Evolutionary conservation across 35 echinoderm and acorn worm species (phyloP).

Genomic region (Lytechinus variegatus): DNA sequence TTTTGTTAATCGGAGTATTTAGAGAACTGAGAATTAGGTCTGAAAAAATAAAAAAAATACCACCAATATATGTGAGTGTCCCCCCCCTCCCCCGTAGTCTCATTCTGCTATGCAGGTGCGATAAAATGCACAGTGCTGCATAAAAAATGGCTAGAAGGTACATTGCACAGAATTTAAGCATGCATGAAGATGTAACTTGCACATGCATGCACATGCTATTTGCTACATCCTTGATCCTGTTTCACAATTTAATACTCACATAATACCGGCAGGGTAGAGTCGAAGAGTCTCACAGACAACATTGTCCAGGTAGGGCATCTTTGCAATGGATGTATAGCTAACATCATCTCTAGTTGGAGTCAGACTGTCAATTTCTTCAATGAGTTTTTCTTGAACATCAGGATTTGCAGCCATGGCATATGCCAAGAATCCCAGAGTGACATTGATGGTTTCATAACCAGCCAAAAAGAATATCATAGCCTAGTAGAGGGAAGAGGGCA

Average conservation of each 20-base stretch:
- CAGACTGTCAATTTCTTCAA: slow-evolving; percentile 56
- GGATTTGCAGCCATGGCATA: slow-evolving; percentile 68
- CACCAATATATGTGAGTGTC: no score
- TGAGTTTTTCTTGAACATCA: slow-evolving; percentile 68
- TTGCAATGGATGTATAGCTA: slow-evolving; percentile 33
- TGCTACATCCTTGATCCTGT: no score
- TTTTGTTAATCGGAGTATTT: no score
- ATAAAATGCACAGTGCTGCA: no score
- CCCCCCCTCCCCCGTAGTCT: no score
- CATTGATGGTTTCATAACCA: slow-evolving; percentile 72
- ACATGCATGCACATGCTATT: no score
- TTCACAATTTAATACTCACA: background rate
- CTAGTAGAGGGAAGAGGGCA: background rate
- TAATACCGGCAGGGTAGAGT: slow-evolving; percentile 53
- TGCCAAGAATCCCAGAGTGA: slow-evolving; percentile 20
- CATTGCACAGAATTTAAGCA: no score
- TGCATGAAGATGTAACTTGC: no score
- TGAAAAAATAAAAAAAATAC: no score
- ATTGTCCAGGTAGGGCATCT: slow-evolving; percentile 72
- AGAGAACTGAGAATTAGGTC: no score
- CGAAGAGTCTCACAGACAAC: slow-evolving; percentile 56
- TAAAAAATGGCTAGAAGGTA: no score
- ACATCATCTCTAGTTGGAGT: slow-evolving; percentile 28
- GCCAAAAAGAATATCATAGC: slow-evolving; percentile 64
- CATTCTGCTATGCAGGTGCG: no score